These are phyloP conservation scores for Megalops cyprinoides DNA, from an alignment of 2,797 vertebrate species.

Conservation along the genomic window DNA sequence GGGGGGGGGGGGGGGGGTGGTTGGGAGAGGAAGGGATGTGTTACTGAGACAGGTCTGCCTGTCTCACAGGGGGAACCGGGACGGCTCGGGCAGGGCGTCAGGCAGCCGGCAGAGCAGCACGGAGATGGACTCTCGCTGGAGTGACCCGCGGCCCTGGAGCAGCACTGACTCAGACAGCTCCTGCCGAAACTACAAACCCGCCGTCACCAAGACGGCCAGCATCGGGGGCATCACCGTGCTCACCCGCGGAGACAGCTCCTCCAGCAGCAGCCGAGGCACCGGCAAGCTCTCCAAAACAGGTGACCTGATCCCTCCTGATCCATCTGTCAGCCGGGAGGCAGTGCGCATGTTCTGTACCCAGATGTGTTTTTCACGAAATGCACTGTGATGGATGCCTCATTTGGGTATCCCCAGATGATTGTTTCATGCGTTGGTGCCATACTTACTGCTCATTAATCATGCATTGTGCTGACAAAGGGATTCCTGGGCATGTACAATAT, in stretches of 20 bases:
- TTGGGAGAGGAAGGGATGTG: not conserved
- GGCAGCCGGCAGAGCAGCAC: constrained; percentile 93
- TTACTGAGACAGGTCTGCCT: not conserved
- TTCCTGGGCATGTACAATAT: constrained; percentile 18
- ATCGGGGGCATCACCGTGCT: constrained; percentile 79
- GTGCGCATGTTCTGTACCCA: not conserved
- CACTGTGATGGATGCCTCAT: not conserved
- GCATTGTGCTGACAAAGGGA: constrained; percentile 17
- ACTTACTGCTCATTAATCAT: constrained; percentile 44
- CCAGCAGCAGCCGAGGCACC: constrained; percentile 75
- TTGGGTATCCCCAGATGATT: not conserved
- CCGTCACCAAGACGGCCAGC: constrained; percentile 80
- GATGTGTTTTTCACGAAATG: no score
- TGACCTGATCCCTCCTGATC: constrained; percentile 52
- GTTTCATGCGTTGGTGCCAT: constrained; percentile 47
- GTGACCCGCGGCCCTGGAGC: constrained; percentile 92
- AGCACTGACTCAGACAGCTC: constrained; percentile 95
- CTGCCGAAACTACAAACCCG: constrained; percentile 77
- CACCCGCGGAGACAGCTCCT: constrained; percentile 75
- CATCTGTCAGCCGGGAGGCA: not conserved
- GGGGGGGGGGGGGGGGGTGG: not conserved
- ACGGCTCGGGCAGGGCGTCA: constrained; percentile 81
- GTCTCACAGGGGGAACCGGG: constrained; percentile 81
- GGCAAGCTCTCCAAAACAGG: constrained; percentile 84
- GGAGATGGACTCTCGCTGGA: constrained; percentile 83